These are phyloP conservation scores for Phataginus tricuspis DNA, from an alignment of 2,797 vertebrate genomes.

Conservation along the genomic window DNA sequence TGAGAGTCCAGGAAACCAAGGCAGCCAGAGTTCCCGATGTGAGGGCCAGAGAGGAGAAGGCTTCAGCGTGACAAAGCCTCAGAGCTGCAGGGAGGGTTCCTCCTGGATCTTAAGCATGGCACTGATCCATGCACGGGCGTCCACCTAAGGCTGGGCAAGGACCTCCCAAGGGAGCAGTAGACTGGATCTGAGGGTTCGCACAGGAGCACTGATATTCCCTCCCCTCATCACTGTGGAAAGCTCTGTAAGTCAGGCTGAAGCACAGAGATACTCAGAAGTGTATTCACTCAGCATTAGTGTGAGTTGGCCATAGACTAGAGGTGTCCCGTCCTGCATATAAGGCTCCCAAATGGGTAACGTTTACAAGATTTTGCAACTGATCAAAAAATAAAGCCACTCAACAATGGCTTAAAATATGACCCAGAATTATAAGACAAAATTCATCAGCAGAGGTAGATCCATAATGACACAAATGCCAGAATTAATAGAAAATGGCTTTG, in stretches of 20 bases:
- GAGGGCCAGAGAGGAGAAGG: background rate
- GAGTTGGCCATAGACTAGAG: background rate
- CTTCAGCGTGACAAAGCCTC: no score
- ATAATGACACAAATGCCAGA: background rate
- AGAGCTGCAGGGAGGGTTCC: background rate
- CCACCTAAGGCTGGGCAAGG: background rate
- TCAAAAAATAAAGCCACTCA: background rate
- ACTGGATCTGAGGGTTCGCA: background rate
- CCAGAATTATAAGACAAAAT: background rate
- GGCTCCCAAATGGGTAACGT: background rate
- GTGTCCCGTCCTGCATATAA: background rate
- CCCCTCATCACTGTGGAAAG: accelerated
- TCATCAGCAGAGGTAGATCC: background rate
- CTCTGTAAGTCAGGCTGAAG: background rate
- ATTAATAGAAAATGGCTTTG: background rate
- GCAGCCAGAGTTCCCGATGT: accelerated
- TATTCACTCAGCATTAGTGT: background rate
- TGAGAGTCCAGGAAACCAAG: background rate
- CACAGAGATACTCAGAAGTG: background rate
- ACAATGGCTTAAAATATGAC: background rate
- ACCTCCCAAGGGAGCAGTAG: accelerated
- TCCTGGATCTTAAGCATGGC: accelerated
- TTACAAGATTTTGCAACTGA: background rate
- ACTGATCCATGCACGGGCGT: accelerated
- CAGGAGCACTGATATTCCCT: background rate